Evolutionary conservation across 1,140 invertebrate species (phyloP).

Genomic region (Cecropterus lyciades): DNA sequence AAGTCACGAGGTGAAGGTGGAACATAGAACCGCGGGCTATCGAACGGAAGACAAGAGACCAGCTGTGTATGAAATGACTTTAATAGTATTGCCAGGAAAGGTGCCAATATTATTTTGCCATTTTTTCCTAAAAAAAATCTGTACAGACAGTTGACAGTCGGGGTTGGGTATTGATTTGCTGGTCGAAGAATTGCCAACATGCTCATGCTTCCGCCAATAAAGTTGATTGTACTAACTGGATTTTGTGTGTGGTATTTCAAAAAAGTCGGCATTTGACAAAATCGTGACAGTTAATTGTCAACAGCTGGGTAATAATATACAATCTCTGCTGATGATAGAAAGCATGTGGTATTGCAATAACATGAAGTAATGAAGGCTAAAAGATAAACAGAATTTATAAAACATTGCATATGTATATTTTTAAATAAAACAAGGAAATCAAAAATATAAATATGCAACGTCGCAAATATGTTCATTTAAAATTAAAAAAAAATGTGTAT

Average conservation of each 20-base stretch:
- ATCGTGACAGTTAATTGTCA: not conserved
- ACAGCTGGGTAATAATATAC: not conserved
- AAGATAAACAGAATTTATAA: no score
- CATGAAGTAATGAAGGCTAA: no score
- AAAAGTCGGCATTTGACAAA: not conserved
- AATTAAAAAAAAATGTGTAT: no score
- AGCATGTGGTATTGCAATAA: no score
- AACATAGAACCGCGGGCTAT: slow-evolving; percentile 47
- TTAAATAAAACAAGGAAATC: no score
- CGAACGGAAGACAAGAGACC: slow-evolving; percentile 48
- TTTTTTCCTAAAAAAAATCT: not conserved
- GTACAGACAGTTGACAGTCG: not conserved
- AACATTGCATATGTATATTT: no score
- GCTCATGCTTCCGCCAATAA: not conserved
- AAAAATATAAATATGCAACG: no score
- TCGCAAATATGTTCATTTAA: no score
- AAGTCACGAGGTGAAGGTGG: slow-evolving; percentile 62
- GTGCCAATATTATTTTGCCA: not conserved
- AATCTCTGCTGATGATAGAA: no score
- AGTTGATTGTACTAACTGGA: not conserved
- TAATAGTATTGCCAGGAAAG: not conserved
- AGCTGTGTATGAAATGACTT: not conserved
- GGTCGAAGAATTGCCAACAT: not conserved
- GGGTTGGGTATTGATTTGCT: not conserved
- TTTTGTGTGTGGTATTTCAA: no score